A percentile compares a stretch with the other conserved stretches of the same genome.
Conservation (phyloP, 2,797 vertebrate genomes). For the Tragelaphus eurycerus region DNA sequence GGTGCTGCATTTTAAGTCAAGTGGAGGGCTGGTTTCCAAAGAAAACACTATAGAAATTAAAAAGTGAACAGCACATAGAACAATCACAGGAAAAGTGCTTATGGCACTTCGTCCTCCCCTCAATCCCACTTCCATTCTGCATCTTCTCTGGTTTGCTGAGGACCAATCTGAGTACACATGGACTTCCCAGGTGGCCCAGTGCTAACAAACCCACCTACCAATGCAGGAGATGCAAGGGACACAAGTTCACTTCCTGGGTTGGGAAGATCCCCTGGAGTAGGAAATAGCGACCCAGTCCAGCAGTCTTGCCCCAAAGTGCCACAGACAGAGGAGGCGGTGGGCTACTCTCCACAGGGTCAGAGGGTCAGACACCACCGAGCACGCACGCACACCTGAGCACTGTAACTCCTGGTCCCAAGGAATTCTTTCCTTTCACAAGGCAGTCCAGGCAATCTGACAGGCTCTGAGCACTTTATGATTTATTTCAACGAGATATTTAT, state of each 20-base stretch:
- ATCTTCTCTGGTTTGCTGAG: neutral
- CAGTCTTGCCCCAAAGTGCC: neutral
- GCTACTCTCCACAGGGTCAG: neutral
- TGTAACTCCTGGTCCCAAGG: neutral
- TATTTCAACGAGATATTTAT: neutral
- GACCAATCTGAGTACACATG: neutral
- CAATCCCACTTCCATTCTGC: neutral
- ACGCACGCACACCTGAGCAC: neutral
- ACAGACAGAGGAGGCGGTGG: neutral
- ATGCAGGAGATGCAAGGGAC: rapidly evolving
- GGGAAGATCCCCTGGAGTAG: neutral
- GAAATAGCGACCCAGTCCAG: neutral
- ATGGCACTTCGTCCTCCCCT: neutral
- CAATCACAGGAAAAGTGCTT: neutral
- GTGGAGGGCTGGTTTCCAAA: neutral
- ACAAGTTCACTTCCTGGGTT: rapidly evolving
- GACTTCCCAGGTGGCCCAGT: neutral
- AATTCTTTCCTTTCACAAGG: neutral
- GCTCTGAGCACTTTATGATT: neutral
- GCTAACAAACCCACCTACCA: rapidly evolving
- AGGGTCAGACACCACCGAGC: neutral
- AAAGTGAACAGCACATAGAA: neutral
- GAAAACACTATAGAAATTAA: neutral
- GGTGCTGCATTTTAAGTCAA: neutral
- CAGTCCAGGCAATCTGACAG: neutral